Percentiles rank a stretch among this genome's conserved stretches.
Evolutionary conservation across 2,797 vertebrate species (phyloP).

Genomic region (Alcedo quadribrachys): DNA sequence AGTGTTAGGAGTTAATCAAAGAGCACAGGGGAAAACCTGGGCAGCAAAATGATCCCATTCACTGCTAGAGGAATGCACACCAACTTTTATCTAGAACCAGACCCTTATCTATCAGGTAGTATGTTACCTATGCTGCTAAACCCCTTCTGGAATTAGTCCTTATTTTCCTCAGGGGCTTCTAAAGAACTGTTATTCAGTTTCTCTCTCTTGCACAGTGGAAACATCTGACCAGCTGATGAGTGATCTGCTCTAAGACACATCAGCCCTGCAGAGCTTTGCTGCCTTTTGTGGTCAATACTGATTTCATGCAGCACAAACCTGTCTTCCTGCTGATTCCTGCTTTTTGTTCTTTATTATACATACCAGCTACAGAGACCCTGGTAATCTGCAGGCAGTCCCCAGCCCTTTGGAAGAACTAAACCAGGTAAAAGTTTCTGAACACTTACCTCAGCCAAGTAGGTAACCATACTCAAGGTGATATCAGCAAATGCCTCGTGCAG

Average conservation of each 20-base stretch:
- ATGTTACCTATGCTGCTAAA: background rate
- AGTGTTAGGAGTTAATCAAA: background rate
- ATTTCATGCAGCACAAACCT: background rate
- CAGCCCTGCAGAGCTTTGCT: background rate
- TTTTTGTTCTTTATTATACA: background rate
- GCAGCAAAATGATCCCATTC: background rate
- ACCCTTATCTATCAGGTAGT: background rate
- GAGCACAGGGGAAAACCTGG: background rate
- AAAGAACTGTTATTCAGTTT: background rate
- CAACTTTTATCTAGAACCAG: background rate
- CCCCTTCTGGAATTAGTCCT: background rate
- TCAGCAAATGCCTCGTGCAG: slow-evolving; percentile 95
- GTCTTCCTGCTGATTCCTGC: background rate
- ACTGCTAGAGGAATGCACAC: background rate
- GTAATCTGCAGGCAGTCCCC: background rate
- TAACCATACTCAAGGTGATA: slow-evolving; percentile 95
- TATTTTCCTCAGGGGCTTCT: background rate
- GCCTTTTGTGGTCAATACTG: background rate
- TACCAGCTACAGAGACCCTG: background rate
- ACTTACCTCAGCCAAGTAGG: slow-evolving; percentile 95
- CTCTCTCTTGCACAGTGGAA: background rate
- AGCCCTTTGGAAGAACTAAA: background rate
- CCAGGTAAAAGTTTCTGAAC: background rate
- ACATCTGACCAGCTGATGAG: background rate
- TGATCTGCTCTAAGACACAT: background rate